These are phyloP conservation scores for Melanotaenia pygmaea DNA, from an alignment of 2,797 vertebrate species.

Conservation along the genomic window DNA sequence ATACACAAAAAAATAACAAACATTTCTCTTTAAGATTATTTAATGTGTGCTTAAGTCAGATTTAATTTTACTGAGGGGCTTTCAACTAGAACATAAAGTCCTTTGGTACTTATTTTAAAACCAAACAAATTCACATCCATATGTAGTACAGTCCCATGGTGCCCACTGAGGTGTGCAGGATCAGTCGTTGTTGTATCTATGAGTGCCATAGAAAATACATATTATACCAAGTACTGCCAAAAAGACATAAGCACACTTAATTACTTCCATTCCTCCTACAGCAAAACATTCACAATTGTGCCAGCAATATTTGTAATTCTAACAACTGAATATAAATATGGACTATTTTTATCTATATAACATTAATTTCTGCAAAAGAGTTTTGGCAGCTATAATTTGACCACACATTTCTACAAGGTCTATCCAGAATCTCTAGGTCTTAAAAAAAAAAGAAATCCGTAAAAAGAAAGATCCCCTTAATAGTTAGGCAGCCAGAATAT, in stretches of 20 bases:
- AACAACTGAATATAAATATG: too few relatives aligned
- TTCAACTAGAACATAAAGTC: not conserved
- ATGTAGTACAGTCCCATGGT: slow-evolving; percentile 47
- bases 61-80: slow-evolving; percentile 4
- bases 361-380: too few relatives aligned
- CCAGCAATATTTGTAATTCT: not conserved
- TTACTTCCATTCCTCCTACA: not conserved
- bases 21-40: not conserved
- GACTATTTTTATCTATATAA: too few relatives aligned
- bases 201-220: slow-evolving; percentile 24
- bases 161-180: slow-evolving; percentile 50
- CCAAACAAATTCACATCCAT: slow-evolving; percentile 48
- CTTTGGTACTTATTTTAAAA: slow-evolving; percentile 36
- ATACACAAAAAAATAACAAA: not conserved
- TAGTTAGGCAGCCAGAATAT: not conserved
- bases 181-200: slow-evolving; percentile 47
- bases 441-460: too few relatives aligned
- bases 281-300: not conserved
- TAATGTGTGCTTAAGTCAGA: slow-evolving; percentile 4
- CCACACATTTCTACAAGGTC: too few relatives aligned
- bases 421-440: too few relatives aligned
- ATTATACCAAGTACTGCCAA: not conserved
- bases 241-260: not conserved
- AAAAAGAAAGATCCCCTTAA: not conserved
- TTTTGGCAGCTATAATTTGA: too few relatives aligned